Base-by-base conservation (phyloP, 2,888 invertebrate genomes). In the Clivina fossor region DNA sequence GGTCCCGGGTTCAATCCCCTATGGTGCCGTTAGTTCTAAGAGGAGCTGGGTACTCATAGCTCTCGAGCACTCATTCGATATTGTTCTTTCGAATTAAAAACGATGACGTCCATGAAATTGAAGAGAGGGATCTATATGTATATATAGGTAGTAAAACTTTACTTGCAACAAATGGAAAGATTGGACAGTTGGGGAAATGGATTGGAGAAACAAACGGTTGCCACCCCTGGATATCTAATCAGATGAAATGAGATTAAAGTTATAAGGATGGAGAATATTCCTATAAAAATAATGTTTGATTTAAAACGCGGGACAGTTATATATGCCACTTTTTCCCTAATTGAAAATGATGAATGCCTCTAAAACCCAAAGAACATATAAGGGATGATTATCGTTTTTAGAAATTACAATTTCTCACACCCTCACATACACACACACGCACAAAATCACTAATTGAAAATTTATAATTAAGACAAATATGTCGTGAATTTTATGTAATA, bases 11-110 rank as follows among this genome's bases (percentile, higher is more conserved):
- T 43, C 43, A 22, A 53, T 18, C 44, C 53, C 53, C 53, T 9
- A 13, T 33, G 44, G 53, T 43, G 53, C 33, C 33, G 53, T 53
- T 44, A 53, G 37, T 37, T 53, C 24, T 53, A 53, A 53, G 32
- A 37, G 35, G 22, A 53, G 22, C 13, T 33, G 18, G 24, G 26
- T 13, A 43, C 22, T 24, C 40, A 16, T 40, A 16, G 13, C 13
- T 11, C 19, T 22, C 38, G 22, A 24, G 4, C 26, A n/a, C 26
- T 9, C 26, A 24, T 24, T 24, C 47, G 24, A 44, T 43, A 43
- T 35, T 13, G 33, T 22, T 43, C 26, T 43, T 13, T 16, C 24
- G 51, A 53, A 53, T 53, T 50, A 50, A 50, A 50, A 40, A 40
- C 22, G 48, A 40, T 46, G 28, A 46, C 46, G 32, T 30, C 40